These are phyloP conservation scores for Cinclus mexicanus DNA, from an alignment of 2,113 vertebrate species.

Conservation along the genomic window DNA sequence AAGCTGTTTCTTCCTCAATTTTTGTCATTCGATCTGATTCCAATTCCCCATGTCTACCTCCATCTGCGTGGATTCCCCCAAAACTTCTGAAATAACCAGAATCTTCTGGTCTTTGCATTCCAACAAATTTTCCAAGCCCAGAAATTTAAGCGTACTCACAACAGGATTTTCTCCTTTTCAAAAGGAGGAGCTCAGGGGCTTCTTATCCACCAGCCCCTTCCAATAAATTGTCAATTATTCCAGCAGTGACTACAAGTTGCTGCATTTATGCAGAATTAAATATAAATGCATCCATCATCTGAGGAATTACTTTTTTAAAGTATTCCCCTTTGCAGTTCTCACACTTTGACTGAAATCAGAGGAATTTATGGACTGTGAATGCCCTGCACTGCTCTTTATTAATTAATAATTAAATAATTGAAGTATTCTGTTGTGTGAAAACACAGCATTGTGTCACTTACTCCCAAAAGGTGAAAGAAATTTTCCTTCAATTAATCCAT, in stretches of 20 bases:
- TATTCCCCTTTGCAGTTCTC: background rate
- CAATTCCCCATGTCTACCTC: background rate
- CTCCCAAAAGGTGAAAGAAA: background rate
- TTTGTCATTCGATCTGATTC: background rate
- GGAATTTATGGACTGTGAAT: background rate
- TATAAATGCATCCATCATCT: background rate
- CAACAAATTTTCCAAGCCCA: background rate
- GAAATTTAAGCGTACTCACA: background rate
- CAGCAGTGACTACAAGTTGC: background rate
- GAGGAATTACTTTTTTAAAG: background rate
- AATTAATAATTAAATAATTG: background rate
- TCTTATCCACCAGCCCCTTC: background rate
- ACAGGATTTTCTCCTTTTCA: background rate
- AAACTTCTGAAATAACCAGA: background rate
- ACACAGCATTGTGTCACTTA: background rate
- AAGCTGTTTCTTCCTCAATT: background rate
- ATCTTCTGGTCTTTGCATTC: background rate
- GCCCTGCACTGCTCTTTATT: background rate
- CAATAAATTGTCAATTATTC: background rate
- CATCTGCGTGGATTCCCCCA: background rate
- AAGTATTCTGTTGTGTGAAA: background rate
- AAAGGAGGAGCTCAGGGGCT: background rate
- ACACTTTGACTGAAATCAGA: background rate
- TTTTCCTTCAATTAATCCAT: background rate
- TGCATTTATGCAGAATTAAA: background rate